Conservation (phyloP, 1,140 invertebrate genomes). For the Phortica variegata region DNA sequence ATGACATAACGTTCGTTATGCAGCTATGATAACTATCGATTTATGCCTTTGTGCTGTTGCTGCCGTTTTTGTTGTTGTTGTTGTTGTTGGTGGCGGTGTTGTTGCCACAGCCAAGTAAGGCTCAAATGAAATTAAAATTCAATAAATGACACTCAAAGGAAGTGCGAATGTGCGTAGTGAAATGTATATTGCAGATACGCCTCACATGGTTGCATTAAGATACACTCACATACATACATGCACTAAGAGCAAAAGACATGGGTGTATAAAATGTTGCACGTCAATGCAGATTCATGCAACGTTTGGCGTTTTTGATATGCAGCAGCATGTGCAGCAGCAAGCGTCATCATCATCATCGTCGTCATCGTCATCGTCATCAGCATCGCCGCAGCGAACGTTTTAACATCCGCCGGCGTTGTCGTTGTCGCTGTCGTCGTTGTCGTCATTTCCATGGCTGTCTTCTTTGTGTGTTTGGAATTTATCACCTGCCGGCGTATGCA, state of each 20-base stretch:
- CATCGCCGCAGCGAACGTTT: not conserved
- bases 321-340: not conserved
- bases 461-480: conserved; percentile 27
- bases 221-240: too few species aligned
- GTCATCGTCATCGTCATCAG: not conserved
- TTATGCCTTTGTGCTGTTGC: too few species aligned
- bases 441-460: not conserved
- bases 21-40: too few species aligned
- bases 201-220: too few species aligned
- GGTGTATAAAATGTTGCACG: too few species aligned
- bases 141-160: conserved; percentile 37
- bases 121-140: conserved; percentile 37
- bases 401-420: not conserved
- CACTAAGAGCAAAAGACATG: too few species aligned
- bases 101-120: too few species aligned
- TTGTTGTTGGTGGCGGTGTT: too few species aligned
- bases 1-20: too few species aligned
- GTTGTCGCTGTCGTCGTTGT: conserved; percentile 2
- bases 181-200: too few species aligned
- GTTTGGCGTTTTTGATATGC: conserved; percentile 13
- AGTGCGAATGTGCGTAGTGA: conserved; percentile 10
- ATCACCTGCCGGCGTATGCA: conserved; percentile 28
- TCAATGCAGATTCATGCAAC: too few species aligned
- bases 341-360: not conserved
- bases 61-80: too few species aligned